A percentile compares a stretch with the other conserved stretches of the same genome.
Conservation (phyloP, 2,113 vertebrate species). For the Poecilia latipinna region DNA sequence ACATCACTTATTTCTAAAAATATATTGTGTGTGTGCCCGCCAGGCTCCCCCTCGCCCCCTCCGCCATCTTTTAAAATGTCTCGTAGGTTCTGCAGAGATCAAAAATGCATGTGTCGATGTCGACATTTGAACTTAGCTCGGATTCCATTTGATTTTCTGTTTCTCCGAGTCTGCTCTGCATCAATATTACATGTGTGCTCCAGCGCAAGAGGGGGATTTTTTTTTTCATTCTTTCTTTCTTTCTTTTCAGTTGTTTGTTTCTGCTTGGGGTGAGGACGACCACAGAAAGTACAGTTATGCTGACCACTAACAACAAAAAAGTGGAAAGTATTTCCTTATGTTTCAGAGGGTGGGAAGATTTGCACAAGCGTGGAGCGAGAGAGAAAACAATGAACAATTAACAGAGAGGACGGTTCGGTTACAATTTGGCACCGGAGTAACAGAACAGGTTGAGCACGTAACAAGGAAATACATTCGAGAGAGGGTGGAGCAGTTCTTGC, state of each 20-base stretch:
- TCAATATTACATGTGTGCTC: constrained; percentile 78
- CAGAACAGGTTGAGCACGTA: constrained; percentile 16
- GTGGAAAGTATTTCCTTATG: constrained; percentile 60
- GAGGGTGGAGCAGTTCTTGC: constrained; percentile 12
- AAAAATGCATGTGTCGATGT: constrained; percentile 78
- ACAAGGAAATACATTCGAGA: constrained; percentile 28
- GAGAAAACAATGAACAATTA: constrained; percentile 9
- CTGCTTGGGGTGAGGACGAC: constrained; percentile 35
- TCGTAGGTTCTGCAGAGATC: constrained; percentile 64
- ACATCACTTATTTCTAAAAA: constrained; percentile 77
- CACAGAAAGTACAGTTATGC: constrained; percentile 64
- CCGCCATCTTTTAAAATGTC: constrained; percentile 47
- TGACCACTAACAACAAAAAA: constrained; percentile 62
- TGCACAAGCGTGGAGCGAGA: constrained; percentile 8
- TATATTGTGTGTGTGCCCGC: constrained; percentile 50
- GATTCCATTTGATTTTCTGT: constrained; percentile 76
- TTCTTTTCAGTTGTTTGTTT: constrained; percentile 20
- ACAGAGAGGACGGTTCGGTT: constrained; percentile 4
- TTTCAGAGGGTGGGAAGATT: constrained; percentile 36
- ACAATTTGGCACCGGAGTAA: constrained; percentile 30
- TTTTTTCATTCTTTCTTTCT: constrained; percentile 34
- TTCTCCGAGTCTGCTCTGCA: constrained; percentile 67
- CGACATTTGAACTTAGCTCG: constrained; percentile 73
- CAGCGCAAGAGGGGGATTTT: constrained; percentile 48
- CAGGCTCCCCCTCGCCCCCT: constrained; percentile 29